phyloP scores from a whole-genome alignment of 2,113 vertebrate genomes.

The Cettia cetti region DNA sequence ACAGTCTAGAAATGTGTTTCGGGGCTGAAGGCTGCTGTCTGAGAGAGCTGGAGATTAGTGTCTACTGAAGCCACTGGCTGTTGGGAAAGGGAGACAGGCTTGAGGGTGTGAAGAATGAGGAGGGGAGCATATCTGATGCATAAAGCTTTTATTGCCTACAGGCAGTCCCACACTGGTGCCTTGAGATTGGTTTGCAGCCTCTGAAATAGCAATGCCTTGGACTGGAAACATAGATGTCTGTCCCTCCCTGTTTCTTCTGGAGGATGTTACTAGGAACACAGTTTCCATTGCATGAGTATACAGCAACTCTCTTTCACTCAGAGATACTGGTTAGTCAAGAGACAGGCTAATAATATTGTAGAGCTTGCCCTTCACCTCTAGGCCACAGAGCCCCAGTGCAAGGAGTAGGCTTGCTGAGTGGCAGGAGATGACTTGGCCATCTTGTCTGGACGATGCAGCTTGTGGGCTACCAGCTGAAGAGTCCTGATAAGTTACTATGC shows the following conservation, averaged over 20 bases:
- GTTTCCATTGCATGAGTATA: background rate
- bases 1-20: background rate
- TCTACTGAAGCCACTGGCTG: background rate
- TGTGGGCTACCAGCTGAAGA: background rate
- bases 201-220: background rate
- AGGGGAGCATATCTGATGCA: background rate
- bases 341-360: background rate
- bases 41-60: background rate
- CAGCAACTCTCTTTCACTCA: background rate
- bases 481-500: background rate
- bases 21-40: background rate
- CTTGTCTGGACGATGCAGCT: background rate
- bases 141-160: background rate
- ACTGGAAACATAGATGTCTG: background rate
- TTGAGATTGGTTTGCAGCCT: background rate
- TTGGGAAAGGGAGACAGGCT: background rate
- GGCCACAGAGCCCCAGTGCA: background rate
- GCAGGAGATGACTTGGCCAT: background rate
- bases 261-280: background rate
- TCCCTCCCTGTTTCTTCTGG: background rate
- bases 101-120: background rate
- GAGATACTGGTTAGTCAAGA: background rate
- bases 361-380: background rate
- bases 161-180: background rate
- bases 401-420: background rate